phyloP scores from a whole-genome alignment of 2,113 vertebrate species.

The Myotis brandtii region DNA sequence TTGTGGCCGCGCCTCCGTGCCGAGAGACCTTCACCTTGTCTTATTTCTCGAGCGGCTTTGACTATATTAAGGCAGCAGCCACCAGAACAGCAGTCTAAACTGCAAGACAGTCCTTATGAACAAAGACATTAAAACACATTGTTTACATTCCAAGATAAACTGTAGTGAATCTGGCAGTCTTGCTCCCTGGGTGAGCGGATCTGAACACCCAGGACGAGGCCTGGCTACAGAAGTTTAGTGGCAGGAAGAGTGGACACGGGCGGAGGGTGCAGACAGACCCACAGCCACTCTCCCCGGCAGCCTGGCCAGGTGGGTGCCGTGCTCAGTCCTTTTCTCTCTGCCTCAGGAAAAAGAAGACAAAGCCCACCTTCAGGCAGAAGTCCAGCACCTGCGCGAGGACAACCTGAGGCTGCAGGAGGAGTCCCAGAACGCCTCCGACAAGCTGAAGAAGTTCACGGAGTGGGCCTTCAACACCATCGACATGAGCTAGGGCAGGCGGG shows the following conservation, averaged over 20 bases:
- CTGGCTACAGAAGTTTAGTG: fast-evolving
- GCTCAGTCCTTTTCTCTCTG: neutral
- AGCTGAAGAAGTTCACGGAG: conserved; percentile 98
- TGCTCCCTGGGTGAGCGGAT: neutral
- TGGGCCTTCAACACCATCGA: conserved; percentile 99
- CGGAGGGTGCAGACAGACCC: fast-evolving
- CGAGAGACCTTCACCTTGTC: neutral
- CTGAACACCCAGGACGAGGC: neutral
- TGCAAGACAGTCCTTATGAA: neutral
- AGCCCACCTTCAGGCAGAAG: conserved; percentile 92
- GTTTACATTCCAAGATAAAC: neutral
- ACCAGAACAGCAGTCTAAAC: neutral
- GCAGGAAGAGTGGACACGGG: neutral
- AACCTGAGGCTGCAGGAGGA: conserved; percentile 97
- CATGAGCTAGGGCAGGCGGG: conserved; percentile 90
- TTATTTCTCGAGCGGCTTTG: neutral
- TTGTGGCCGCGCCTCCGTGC: neutral
- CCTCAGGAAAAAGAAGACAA: conserved; percentile 96
- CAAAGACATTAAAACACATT: neutral
- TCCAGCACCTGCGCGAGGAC: conserved; percentile 94
- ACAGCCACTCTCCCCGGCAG: neutral
- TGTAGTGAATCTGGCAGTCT: neutral
- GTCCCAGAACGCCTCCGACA: conserved; percentile 96
- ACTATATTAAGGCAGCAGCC: neutral
- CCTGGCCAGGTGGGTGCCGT: too few species aligned